Evolutionary conservation across 2,888 invertebrate species (phyloP).

Genomic region (Nephrotoma flavescens): DNA sequence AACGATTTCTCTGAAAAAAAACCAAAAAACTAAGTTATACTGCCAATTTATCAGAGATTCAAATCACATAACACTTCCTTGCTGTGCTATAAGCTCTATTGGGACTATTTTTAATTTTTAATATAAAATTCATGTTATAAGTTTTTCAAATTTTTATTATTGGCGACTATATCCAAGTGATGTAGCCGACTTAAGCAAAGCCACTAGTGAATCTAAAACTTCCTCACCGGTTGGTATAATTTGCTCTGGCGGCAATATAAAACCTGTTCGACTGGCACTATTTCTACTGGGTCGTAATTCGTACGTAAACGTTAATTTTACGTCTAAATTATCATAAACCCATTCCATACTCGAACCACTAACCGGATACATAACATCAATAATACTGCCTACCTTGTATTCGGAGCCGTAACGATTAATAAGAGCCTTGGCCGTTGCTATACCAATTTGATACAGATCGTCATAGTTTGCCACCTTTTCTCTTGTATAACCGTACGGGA

Average conservation of each 20-base stretch:
- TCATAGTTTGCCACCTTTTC: slow-evolving; percentile 36
- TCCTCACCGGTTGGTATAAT: slow-evolving; percentile 51
- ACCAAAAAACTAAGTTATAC: too few species aligned
- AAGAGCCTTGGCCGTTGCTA: slow-evolving; percentile 21
- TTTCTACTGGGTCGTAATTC: slow-evolving; percentile 35
- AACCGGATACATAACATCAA: slow-evolving; percentile 36
- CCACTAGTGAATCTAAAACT: slow-evolving; percentile 37
- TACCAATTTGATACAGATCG: slow-evolving; percentile 30
- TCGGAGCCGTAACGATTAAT: slow-evolving; percentile 27
- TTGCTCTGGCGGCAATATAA: slow-evolving; percentile 45
- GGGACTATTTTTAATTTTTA: too few species aligned
- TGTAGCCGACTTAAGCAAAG: slow-evolving; percentile 34
- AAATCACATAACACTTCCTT: too few species aligned
- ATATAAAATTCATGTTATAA: neutral
- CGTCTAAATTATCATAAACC: slow-evolving; percentile 39
- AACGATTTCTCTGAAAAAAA: too few species aligned
- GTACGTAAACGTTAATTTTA: slow-evolving; percentile 43
- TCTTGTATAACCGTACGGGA: slow-evolving; percentile 46
- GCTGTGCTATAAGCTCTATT: too few species aligned
- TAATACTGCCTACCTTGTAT: slow-evolving; percentile 33
- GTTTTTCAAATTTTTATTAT: neutral
- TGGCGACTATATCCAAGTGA: slow-evolving; percentile 26
- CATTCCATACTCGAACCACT: slow-evolving; percentile 48
- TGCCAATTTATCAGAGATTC: too few species aligned
- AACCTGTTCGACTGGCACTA: slow-evolving; percentile 33